Conservation (phyloP, 1,140 invertebrate species). For the Nymphalis io region DNA sequence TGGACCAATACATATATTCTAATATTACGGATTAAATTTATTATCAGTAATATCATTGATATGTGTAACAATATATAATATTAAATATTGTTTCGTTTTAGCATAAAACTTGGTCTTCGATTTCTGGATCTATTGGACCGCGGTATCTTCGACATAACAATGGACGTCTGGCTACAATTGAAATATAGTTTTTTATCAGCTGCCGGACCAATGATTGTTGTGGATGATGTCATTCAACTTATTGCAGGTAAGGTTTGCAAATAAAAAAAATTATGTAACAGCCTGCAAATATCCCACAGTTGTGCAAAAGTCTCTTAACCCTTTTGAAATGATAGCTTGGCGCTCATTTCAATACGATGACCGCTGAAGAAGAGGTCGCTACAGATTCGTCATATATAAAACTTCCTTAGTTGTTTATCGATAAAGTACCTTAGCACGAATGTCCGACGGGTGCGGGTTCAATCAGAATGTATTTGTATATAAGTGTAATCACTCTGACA, state of each 20-base stretch:
- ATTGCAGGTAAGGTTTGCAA: conserved; percentile 51
- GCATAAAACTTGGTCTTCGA: conserved; percentile 57
- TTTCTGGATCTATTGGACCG: conserved; percentile 63
- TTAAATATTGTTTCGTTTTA: conserved; percentile 43
- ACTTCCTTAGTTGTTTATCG: no score
- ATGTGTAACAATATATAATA: neutral
- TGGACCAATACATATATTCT: no score
- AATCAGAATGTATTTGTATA: no score
- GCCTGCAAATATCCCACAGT: no score
- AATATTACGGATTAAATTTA: neutral
- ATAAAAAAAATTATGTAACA: no score
- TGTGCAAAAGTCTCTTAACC: no score
- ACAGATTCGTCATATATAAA: no score
- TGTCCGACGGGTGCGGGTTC: no score
- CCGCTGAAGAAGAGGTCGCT: no score
- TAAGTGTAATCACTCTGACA: no score
- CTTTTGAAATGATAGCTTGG: neutral
- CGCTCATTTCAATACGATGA: no score
- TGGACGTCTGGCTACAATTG: conserved; percentile 56
- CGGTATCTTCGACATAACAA: conserved; percentile 56
- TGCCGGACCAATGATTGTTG: conserved; percentile 51
- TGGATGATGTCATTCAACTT: conserved; percentile 55
- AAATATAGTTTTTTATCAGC: conserved; percentile 50
- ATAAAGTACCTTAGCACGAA: no score
- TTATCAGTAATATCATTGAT: neutral